Percentiles rank a stretch among this genome's conserved stretches.
These are phyloP conservation scores for Magallana gigas DNA, from an alignment of 1,140 invertebrate species.

Conservation along the genomic window DNA sequence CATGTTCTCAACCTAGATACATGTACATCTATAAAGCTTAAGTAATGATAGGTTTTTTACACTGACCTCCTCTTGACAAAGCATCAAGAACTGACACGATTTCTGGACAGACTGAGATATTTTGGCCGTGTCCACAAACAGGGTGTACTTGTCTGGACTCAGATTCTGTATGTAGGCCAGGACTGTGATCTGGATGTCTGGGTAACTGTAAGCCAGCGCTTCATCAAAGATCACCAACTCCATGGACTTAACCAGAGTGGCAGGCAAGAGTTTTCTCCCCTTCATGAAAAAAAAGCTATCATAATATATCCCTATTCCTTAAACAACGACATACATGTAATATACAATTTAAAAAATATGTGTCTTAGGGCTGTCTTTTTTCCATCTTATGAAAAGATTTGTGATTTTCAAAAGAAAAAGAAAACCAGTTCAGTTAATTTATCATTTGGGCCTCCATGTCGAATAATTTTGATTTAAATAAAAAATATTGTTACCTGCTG, in stretches of 20 bases:
- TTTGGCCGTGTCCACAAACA: constrained; percentile 58
- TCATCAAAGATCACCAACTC: constrained; percentile 68
- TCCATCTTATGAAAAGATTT: too few relatives aligned
- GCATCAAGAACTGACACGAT: constrained; percentile 69
- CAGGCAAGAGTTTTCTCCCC: constrained; percentile 60
- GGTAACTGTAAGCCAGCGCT: constrained; percentile 64
- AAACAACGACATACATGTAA: neutral
- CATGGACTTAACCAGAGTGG: constrained; percentile 58
- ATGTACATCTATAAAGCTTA: too few relatives aligned
- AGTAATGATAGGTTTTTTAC: neutral
- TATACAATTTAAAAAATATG: neutral
- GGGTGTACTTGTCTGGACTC: constrained; percentile 55
- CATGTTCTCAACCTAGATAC: too few relatives aligned
- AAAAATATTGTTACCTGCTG: constrained; percentile 63
- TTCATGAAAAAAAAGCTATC: neutral
- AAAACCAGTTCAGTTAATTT: too few relatives aligned
- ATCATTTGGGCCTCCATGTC: too few relatives aligned
- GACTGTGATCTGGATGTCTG: constrained; percentile 61
- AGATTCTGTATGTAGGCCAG: constrained; percentile 62
- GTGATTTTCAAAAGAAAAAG: too few relatives aligned
- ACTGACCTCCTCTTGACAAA: constrained; percentile 56
- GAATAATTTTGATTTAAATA: too few relatives aligned
- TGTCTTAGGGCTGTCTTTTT: too few relatives aligned
- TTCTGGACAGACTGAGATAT: constrained; percentile 69
- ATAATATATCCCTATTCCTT: neutral